Evolutionary conservation across 1,140 invertebrate genomes (phyloP), one percentile per base, ranked within the genome.

Genomic region (Lethocerus indicus): DNA sequence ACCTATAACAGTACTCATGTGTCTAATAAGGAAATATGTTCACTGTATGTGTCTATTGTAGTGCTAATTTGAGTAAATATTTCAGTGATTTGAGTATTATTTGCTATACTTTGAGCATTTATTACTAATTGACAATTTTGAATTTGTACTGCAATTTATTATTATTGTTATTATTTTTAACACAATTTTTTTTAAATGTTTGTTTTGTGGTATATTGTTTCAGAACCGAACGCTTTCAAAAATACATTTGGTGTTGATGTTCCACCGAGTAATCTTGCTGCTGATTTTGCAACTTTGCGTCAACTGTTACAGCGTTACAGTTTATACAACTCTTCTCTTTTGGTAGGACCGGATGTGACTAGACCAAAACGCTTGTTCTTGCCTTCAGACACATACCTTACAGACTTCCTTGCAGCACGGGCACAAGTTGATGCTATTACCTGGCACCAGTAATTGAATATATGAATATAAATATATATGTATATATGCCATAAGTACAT

Each of bases 141-240:
- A n/a, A n/a, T n/a, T n/a, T n/a, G n/a, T n/a, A n/a, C n/a, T n/a
- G 35, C 3, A 36, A 36, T 16, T 3, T 36, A 36, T 36, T 36
- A 7, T 2, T 14, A 7, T 36, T 18, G 2, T 36, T 7, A 36
- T 16, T 16, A 36, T 36, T 36, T 36, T 36, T 2, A 36, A 2
- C 20, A 2, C 2, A 36, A 7, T 16, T 39, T 13, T 24, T 20
- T 23, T 4, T n/a, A 7, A 3, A 4, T 24, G 23, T 42, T 23
- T 42, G 16, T 41, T 2, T 42, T 4, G n/a, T n/a, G n/a, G n/a
- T n/a, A n/a, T n/a, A n/a, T 39, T 20, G n/a, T 51, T 52, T 3
- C 28, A 52, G 50, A 52, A 21, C 51, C 51, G 21, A 52, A 52
- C 27, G 16, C 46, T 16, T 52, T 52, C 26, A 37, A 47, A 20